Evolutionary conservation across 2,888 invertebrate species (phyloP), one percentile per base, ranked within the genome.

Genomic region (Limenitis arthemis): DNA sequence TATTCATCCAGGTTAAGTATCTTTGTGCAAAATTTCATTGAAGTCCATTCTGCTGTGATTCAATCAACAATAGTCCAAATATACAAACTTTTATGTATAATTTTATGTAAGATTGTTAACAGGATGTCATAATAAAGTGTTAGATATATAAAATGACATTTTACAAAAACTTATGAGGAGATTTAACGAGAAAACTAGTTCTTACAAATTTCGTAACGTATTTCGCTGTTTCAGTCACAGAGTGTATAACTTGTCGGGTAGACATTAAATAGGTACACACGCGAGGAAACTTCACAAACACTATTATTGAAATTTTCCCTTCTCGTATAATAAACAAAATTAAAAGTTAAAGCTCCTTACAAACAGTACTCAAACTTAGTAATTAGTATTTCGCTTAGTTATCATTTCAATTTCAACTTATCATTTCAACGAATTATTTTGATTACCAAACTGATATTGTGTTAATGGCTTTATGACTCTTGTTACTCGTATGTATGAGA

Each of bases 221-320:
- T 46, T 47, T 51, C 37, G 38, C 11, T 40, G 12, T 12, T 40
- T 43, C 43, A 41, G 49, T 37, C 52, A 50, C 52, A 44, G 44
- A 53, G 46, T 47, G 50, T 50, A 52, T 49, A 58, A 55, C 47
- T 59, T 53, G 50, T 42, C 51, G 54, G 56, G 50, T 53, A 53
- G 55, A 57, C 59, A 56, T 56, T 59, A 61, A 60, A 56, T 56
- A 56, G 57, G 49, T 51, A 56, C 56, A 58, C 54, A 60, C 60
- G 54, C 53, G 49, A 43, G 39, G 40, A 32, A 58, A 56, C 53
- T 60, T 54, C 44, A 44, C 51, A 50, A 58, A 58, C 60, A 56
- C 58, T 60, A 56, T 60, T 58, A 51, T 49, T 53, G 52, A 53
- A 60, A 60, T 56, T 56, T 58, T 60, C 51, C 54, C 53, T 51